These are phyloP conservation scores for Ecliptopera silaceata DNA, from an alignment of 2,888 invertebrate species.

Conservation along the genomic window DNA sequence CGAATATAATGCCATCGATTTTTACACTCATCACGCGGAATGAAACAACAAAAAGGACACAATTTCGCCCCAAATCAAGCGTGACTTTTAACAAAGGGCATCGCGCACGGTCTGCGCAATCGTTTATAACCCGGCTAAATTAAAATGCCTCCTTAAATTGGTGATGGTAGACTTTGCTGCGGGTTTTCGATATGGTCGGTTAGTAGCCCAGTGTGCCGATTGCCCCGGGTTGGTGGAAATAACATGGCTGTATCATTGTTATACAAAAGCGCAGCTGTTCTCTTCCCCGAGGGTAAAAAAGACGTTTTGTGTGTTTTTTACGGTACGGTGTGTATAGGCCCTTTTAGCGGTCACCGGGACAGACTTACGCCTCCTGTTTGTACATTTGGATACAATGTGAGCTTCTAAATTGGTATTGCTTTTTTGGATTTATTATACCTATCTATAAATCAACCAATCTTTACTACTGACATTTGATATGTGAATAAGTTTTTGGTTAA, in stretches of 20 bases:
- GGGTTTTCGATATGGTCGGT: slow-evolving; percentile 47
- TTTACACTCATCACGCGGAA: slow-evolving; percentile 73
- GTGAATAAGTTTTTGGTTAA: too few relatives aligned
- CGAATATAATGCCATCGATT: slow-evolving; percentile 59
- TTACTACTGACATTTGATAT: too few relatives aligned
- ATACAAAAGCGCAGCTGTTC: slow-evolving; percentile 80
- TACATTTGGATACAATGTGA: slow-evolving; percentile 53
- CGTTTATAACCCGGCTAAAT: slow-evolving; percentile 57
- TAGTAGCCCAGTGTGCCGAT: slow-evolving; percentile 64
- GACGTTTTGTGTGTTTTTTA: slow-evolving; percentile 72
- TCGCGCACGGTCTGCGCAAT: slow-evolving; percentile 63
- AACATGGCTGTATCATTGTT: slow-evolving; percentile 81
- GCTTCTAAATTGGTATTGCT: slow-evolving; percentile 37
- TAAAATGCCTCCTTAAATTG: slow-evolving; percentile 33
- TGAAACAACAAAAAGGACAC: slow-evolving; percentile 80
- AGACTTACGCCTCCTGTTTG: slow-evolving; percentile 58
- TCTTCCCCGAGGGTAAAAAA: slow-evolving; percentile 78
- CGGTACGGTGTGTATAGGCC: slow-evolving; percentile 58
- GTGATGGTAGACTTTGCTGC: slow-evolving; percentile 20
- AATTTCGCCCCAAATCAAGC: slow-evolving; percentile 78
- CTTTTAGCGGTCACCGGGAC: slow-evolving; percentile 78
- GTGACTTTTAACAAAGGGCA: slow-evolving; percentile 78
- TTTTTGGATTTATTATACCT: neutral
- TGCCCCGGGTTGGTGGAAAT: slow-evolving; percentile 73
- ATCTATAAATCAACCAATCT: too few relatives aligned